phyloP scores from a whole-genome alignment of 2,888 invertebrate genomes.

The Lomographa bimaculata region DNA sequence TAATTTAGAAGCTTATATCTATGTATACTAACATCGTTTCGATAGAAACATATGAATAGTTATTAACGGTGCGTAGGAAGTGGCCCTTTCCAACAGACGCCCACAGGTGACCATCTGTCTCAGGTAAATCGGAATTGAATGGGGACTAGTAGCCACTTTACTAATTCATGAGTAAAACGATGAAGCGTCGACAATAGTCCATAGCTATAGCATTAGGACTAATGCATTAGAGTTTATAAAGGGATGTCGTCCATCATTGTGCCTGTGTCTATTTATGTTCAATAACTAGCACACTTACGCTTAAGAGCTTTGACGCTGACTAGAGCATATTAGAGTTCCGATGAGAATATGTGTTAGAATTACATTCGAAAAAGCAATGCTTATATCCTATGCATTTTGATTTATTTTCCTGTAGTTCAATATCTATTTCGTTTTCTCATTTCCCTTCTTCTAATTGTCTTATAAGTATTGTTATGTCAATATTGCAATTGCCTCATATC shows the following conservation, averaged over 20 bases:
- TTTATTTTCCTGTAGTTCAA: no score
- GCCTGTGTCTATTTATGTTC: slow-evolving; percentile 32
- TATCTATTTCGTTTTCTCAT: no score
- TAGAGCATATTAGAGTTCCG: no score
- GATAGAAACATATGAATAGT: slow-evolving; percentile 13
- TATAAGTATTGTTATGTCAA: no score
- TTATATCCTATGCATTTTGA: no score
- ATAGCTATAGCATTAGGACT: slow-evolving; percentile 34
- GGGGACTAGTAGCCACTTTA: slow-evolving; percentile 32
- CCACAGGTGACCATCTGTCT: slow-evolving; percentile 56
- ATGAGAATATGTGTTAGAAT: no score
- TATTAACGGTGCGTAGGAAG: slow-evolving; percentile 61
- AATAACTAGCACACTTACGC: slow-evolving; percentile 7
- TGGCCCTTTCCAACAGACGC: slow-evolving; percentile 69
- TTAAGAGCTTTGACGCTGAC: no score
- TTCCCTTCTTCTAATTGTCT: no score
- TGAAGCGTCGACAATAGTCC: slow-evolving; percentile 35
- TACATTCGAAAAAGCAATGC: no score
- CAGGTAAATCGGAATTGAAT: slow-evolving; percentile 32
- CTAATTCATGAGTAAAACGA: slow-evolving; percentile 19
- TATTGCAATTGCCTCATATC: no score
- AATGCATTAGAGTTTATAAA: slow-evolving; percentile 17
- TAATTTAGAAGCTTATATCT: background rate
- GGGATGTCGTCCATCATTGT: slow-evolving; percentile 23
- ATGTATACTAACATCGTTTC: slow-evolving; percentile 8